These are phyloP conservation scores for Spilarctia lutea DNA, from an alignment of 2,888 invertebrate genomes.

Conservation along the genomic window DNA sequence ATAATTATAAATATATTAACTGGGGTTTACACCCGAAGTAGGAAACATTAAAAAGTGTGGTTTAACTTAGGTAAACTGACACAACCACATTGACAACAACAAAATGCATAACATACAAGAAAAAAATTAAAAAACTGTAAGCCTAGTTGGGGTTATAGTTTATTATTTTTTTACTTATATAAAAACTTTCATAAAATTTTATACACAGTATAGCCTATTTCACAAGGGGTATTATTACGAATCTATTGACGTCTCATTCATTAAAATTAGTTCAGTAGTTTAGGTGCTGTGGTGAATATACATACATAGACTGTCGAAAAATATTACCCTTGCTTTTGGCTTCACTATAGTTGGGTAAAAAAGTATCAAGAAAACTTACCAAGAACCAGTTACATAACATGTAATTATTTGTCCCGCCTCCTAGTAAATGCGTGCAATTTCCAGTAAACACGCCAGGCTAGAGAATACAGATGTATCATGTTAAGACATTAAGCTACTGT, in stretches of 20 bases:
- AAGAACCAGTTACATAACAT: constrained; percentile 32
- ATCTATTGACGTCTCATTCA: no score
- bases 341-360: no score
- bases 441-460: constrained; percentile 71
- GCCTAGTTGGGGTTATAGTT: no score
- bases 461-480: constrained; percentile 72
- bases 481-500: constrained; percentile 79
- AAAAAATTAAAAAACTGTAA: no score
- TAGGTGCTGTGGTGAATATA: no score
- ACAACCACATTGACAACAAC: not conserved
- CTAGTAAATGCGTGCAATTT: constrained; percentile 50
- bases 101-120: not conserved
- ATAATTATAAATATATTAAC: not conserved
- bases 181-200: not conserved
- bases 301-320: no score
- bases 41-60: not conserved
- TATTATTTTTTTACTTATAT: no score
- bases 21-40: not conserved
- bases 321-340: no score
- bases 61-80: not conserved
- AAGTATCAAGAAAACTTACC: constrained; percentile 14
- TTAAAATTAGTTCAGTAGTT: no score
- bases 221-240: no score
- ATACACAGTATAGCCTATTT: not conserved
- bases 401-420: constrained; percentile 37